A percentile compares a stretch with the other conserved stretches of the same genome.
These are phyloP conservation scores for Helogale parvula DNA, from an alignment of 2,113 vertebrate species.

Conservation along the genomic window DNA sequence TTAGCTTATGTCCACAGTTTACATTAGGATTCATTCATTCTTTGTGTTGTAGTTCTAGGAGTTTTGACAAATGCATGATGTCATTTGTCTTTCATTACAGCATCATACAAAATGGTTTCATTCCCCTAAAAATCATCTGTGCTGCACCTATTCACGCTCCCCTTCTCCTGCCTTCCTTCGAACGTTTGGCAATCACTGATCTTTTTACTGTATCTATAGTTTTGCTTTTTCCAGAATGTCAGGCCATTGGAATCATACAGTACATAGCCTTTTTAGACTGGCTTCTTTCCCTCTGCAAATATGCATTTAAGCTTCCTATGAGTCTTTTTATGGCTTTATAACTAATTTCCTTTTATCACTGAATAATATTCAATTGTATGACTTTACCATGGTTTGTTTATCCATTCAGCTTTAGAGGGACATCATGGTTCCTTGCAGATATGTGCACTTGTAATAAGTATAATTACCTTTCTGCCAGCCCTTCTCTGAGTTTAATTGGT, in stretches of 20 bases:
- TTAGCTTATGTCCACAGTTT: neutral
- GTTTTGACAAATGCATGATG: neutral
- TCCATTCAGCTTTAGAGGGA: neutral
- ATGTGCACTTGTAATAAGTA: neutral
- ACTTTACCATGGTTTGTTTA: neutral
- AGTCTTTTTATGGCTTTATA: neutral
- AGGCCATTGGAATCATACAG: neutral
- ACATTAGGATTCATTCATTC: neutral
- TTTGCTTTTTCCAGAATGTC: neutral
- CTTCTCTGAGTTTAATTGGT: neutral
- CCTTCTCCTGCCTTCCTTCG: neutral
- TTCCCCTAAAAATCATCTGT: neutral
- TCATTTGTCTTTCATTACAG: neutral
- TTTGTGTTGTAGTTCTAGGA: neutral
- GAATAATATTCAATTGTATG: neutral
- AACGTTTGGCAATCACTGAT: neutral
- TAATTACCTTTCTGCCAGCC: neutral
- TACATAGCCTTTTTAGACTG: neutral
- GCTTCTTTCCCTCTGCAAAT: neutral
- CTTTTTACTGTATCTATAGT: neutral
- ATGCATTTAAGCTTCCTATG: neutral
- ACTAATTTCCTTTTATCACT: neutral
- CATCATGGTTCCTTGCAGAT: neutral
- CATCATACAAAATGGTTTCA: neutral
- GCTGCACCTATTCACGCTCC: too few species aligned